Evolutionary conservation across 2,888 invertebrate species (phyloP).

Genomic region (Scrobipalpa atriplicella): DNA sequence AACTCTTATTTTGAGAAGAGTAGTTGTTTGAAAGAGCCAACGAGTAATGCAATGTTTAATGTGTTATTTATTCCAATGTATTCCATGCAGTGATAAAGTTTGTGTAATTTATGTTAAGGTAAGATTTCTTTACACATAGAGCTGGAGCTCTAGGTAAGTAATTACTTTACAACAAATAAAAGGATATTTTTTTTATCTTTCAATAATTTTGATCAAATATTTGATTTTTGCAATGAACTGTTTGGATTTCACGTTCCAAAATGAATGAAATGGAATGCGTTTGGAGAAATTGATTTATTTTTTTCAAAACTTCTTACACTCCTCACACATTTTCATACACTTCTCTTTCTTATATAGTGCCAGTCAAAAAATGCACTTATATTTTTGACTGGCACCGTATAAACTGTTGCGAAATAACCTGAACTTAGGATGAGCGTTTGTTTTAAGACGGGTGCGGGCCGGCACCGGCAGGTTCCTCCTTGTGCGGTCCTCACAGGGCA

Average conservation of each 20-base stretch:
- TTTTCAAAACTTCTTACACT: constrained; percentile 24
- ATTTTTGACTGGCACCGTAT: constrained; percentile 27
- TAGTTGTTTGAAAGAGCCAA: constrained; percentile 14
- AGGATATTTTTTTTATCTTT: constrained; percentile 19
- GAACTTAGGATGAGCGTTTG: constrained; percentile 30
- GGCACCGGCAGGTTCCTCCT: constrained; percentile 30
- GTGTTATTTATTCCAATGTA: constrained; percentile 17
- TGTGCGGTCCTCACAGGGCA: constrained; percentile 28
- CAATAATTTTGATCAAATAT: constrained; percentile 21
- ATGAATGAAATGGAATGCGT: constrained; percentile 22
- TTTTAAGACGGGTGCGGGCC: constrained; percentile 27
- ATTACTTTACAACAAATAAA: constrained; percentile 17
- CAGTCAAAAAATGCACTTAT: constrained; percentile 23
- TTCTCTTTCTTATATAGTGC: constrained; percentile 20
- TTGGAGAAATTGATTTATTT: constrained; percentile 22
- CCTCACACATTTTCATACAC: constrained; percentile 29
- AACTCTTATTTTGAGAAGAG: constrained; percentile 4
- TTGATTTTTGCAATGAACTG: constrained; percentile 15
- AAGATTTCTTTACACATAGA: constrained; percentile 22
- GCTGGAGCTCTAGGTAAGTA: constrained; percentile 28
- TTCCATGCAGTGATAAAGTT: constrained; percentile 18
- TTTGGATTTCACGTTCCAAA: constrained; percentile 21
- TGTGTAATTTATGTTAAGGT: constrained; percentile 26
- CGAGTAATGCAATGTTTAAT: constrained; percentile 13
- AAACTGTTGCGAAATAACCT: constrained; percentile 26